Evolutionary conservation across 1,140 invertebrate genomes (phyloP), one percentile per base, ranked within the genome.

Genomic region (Drosophila orosa): DNA sequence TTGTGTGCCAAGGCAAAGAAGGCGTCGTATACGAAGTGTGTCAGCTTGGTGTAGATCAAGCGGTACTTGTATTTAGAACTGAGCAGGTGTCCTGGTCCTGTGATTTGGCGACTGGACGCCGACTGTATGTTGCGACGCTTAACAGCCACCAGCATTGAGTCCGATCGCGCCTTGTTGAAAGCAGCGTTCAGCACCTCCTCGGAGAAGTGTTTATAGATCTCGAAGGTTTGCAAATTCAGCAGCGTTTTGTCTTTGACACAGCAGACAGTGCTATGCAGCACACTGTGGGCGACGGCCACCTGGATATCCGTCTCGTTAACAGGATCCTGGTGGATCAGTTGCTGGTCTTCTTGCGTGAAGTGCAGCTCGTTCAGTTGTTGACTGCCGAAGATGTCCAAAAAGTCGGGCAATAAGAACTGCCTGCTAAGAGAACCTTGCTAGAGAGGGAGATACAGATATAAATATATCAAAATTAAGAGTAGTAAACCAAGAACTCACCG

Each of bases 201-300:
- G 0, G 94, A 93, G 91, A 95, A 96, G 66, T 95, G 94, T 69
- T 96, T 95, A 75, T 96, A 96, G 27, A 96, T 93, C 72, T 94
- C 94, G 66, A 95, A 95, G n/a, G 96, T 86, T 35, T 95, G 95
- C 76, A 94, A 94, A 2, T 94, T 93, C 92, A 94, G 95, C 1
- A 93, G 93, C 7, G 93, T 93, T 76, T 94, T 94, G 68, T 96
- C 94, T 24, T 93, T 93, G 19, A 92, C 92, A 58, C 93, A 94
- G 58, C 94, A 94, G 71, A 96, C 92, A 0, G 95, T 94, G 78
- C 95, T 95, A 73, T 95, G 94, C 60, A 95, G 92, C 0, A 95
- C 92, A 13, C 92, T 92, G 50, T 93, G 93, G 0, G 94, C 92
- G 0, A 93, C 92, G 3, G 92, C 90, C 19, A 90, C 78, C 44